A percentile compares a stretch with the other conserved stretches of the same genome.
Evolutionary conservation across 2,888 invertebrate species (phyloP).

Genomic region (Gastrophysa polygoni): DNA sequence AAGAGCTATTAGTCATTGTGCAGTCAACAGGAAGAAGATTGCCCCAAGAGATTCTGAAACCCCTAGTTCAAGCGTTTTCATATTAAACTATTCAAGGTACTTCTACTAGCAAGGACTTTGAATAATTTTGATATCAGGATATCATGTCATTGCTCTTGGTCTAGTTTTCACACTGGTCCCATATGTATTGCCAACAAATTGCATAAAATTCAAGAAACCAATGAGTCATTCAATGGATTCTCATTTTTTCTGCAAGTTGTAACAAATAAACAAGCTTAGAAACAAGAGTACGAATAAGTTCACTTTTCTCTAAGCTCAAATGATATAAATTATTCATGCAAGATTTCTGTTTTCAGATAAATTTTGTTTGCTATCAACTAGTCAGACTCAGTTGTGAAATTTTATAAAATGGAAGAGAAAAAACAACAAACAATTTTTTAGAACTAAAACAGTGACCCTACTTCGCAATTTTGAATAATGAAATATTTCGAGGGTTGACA

Average conservation of each 20-base stretch:
- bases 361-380: background rate
- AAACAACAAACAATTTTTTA: no score
- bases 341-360: background rate
- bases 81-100: conserved; percentile 28
- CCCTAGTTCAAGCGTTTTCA: background rate
- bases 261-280: conserved; percentile 30
- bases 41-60: no score
- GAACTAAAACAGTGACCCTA: no score
- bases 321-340: conserved; percentile 10
- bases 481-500: no score
- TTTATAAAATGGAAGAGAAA: no score
- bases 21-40: no score
- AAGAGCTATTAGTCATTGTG: conserved; percentile 33
- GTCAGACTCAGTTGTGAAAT: no score
- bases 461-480: no score
- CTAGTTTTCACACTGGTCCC: conserved; percentile 37
- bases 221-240: conserved; percentile 19
- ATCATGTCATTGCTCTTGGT: conserved; percentile 42
- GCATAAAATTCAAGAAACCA: conserved; percentile 32
- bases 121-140: conserved; percentile 24
- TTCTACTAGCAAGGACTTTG: conserved; percentile 37
- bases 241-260: conserved; percentile 33
- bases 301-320: conserved; percentile 32
- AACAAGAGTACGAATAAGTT: conserved; percentile 25
- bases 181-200: conserved; percentile 22